Conservation (phyloP, 2,113 vertebrate genomes). For the Hemicordylus capensis region DNA sequence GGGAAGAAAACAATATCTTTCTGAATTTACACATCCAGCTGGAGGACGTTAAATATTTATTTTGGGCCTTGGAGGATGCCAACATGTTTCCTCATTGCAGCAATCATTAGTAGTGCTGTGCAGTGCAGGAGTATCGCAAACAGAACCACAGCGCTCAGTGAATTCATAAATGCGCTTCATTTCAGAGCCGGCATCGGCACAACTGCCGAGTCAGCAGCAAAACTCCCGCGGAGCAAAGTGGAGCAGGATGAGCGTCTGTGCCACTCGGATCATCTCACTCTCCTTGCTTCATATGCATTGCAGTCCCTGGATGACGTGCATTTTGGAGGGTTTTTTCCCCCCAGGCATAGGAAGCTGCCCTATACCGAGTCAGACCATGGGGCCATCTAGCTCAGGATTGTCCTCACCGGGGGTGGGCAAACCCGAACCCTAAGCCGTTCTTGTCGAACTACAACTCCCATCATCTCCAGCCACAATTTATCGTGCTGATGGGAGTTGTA, state of each 20-base stretch:
- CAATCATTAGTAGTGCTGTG: neutral
- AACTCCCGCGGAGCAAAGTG: neutral
- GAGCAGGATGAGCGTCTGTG: neutral
- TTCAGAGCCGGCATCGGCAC: neutral
- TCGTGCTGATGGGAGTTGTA: too few species aligned
- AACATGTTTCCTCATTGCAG: neutral
- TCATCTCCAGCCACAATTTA: too few species aligned
- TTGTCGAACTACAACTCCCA: too few species aligned
- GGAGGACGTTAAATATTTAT: conserved; percentile 38
- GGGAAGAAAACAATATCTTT: conserved; percentile 19
- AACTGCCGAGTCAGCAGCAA: conserved; percentile 5
- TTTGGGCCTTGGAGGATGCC: conserved; percentile 22
- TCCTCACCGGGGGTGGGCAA: too few species aligned
- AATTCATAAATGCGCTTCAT: neutral
- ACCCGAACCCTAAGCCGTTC: too few species aligned
- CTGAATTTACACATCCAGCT: conserved; percentile 29
- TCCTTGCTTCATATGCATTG: neutral
- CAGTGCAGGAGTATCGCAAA: neutral
- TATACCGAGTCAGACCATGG: too few species aligned
- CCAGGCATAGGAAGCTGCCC: too few species aligned
- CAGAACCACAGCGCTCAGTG: conserved; percentile 7
- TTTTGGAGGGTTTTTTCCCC: neutral
- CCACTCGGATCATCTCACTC: neutral
- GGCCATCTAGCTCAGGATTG: too few species aligned
- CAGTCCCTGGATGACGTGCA: neutral